Evolutionary conservation across 2,797 vertebrate genomes (phyloP), one percentile per base, ranked within the genome.

Genomic region (Sebastes reedi): DNA sequence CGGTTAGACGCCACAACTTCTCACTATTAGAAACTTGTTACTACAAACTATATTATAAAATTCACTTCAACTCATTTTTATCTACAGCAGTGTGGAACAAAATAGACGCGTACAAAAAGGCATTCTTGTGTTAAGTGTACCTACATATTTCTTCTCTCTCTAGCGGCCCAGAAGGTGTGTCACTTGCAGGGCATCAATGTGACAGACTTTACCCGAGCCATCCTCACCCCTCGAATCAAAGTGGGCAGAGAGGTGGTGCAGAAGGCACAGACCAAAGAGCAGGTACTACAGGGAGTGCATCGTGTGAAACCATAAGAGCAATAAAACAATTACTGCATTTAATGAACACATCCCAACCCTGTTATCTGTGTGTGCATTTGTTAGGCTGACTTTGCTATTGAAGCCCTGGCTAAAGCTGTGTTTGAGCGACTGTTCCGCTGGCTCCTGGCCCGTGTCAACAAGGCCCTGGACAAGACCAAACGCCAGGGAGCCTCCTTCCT

Each of bases 211-310:
- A 99, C 98, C 67, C 95, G 98, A 58, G 95, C 97, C 75, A 99
- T 99, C 75, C 96, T 99, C 83, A 98, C 97, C 9, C 99, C 99
- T 27, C 96, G 98, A 42, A 99, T 99, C 94, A 99, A 99, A 96
- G 98, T 99, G 1, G 98, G 98, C 67, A 92, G 98, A 85, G 98
- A 99, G 39, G 95, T 99, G 70, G 98, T 99, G 18, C 98, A 99
- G 95, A 99, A 99, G 90, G 98, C 98, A 3, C 98, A 99, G 92
- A 99, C 98, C 69, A 99, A 99, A 91, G 98, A 99, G 80, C 98
- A 99, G 97, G 98, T 99, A 82, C 50, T 24, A 2, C 22, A 46
- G 39, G 8, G 22, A 46, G 11, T 20, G 2, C 30, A 52, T 18
- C 1, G 14, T 54, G 60, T 54, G 5, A 81, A 81, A 80, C 34